Percentiles rank a stretch among this genome's conserved stretches.
These are phyloP conservation scores for Charaxes varanes DNA, from an alignment of 1,140 invertebrate genomes.

Conservation along the genomic window DNA sequence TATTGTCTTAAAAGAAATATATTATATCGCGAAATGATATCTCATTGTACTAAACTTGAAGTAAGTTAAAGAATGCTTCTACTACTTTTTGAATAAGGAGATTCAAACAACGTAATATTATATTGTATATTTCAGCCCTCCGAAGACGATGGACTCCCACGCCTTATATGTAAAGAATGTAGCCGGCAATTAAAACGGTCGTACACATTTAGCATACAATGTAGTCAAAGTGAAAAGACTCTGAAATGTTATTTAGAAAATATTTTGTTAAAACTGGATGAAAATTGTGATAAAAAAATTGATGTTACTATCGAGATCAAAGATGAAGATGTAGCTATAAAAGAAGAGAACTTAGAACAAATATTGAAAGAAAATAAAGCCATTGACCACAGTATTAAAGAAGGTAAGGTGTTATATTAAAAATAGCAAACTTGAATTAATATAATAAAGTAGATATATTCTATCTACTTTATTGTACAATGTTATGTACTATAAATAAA, in stretches of 20 bases:
- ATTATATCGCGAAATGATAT: conserved; percentile 50
- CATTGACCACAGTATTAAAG: conserved; percentile 29
- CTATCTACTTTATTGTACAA: too few species aligned
- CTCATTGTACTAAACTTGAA: conserved; percentile 45
- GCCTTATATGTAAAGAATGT: conserved; percentile 56
- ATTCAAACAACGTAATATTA: not conserved
- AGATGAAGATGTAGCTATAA: conserved; percentile 7
- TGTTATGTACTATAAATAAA: too few species aligned
- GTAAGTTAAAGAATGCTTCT: not conserved
- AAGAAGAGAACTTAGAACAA: conserved; percentile 8
- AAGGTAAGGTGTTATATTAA: conserved; percentile 28
- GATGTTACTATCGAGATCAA: conserved; percentile 21
- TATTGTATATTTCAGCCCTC: conserved; percentile 29
- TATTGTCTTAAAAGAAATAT: conserved; percentile 48
- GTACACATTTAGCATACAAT: conserved; percentile 49
- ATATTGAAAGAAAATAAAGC: conserved; percentile 13
- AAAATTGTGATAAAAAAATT: conserved; percentile 4
- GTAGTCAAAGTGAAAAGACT: conserved; percentile 44
- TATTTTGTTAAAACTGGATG: conserved; percentile 7
- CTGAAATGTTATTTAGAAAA: conserved; percentile 33
- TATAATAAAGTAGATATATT: too few species aligned
- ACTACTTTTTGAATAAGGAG: not conserved
- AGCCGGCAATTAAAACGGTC: conserved; percentile 42
- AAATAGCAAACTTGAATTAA: too few species aligned
- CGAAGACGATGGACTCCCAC: conserved; percentile 48